A percentile compares a stretch with the other conserved stretches of the same genome.
These are phyloP conservation scores for Ondatra zibethicus DNA, from an alignment of 2,113 vertebrate species.

Conservation along the genomic window DNA sequence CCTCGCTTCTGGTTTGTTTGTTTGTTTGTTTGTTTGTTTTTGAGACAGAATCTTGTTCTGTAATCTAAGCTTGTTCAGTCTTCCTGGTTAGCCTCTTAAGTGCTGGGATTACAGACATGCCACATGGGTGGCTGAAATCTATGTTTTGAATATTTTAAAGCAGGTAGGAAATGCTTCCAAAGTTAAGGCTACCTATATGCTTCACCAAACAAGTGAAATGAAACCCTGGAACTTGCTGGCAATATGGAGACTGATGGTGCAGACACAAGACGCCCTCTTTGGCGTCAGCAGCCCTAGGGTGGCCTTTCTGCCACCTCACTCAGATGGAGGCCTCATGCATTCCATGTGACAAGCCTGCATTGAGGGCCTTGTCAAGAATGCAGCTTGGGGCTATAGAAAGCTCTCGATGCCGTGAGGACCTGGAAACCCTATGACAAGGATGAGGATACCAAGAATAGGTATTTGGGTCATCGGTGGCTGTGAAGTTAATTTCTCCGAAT, in stretches of 20 bases:
- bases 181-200: not conserved
- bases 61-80: not conserved
- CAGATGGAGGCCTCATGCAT: not conserved
- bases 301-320: not conserved
- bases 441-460: not conserved
- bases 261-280: not conserved
- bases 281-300: not conserved
- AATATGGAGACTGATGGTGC: not conserved
- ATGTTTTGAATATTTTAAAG: not conserved
- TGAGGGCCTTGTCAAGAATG: not conserved
- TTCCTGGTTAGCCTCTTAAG: not conserved
- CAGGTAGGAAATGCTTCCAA: not conserved
- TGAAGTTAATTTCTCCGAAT: not conserved
- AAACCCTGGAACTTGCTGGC: not conserved
- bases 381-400: not conserved
- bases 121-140: not conserved
- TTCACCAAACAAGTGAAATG: not conserved
- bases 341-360: not conserved
- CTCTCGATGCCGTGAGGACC: not conserved
- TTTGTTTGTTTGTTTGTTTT: not conserved
- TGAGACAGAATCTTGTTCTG: not conserved
- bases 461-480: not conserved
- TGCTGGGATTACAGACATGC: not conserved
- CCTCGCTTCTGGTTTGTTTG: not conserved
- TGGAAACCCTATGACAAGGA: not conserved